Base-by-base conservation (phyloP, 1,140 invertebrate genomes). In the Microplitis demolitor region DNA sequence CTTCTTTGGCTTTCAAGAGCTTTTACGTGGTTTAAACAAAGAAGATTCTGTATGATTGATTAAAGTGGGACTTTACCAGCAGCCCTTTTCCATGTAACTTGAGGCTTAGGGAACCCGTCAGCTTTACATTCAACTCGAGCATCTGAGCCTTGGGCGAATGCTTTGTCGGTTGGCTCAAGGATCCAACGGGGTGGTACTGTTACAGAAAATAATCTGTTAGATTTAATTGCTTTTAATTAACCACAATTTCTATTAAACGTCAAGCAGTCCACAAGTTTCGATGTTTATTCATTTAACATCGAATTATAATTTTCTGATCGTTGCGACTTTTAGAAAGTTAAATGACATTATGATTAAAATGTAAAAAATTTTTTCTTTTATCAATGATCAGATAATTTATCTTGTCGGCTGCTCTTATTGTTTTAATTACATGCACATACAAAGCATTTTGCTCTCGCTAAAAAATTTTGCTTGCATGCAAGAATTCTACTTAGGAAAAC, bases 131-230 rank as follows among this genome's bases (percentile, higher is more conserved):
- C 95, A 77, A 98, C 92, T 82, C 95, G 92, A 71, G 96, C 96
- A 86, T 96, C 94, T 77, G 94, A 95, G 66, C 95, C 95, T 87
- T 98, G 94, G 78, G 96, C 95, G 88, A 98, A 97, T 83, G 95
- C 95, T 88, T 97, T 96, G 83, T 98, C 96, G 79, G 95, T 95
- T 16, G 97, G 97, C 87, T 98, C 96, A 78, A 97, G 90, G 83
- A 97, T 97, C 96, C 97, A 99, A 84, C 96, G 93, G 73, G 97
- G 97, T 76, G 97, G 96, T 79, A 98, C 97, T 98, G 89, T 78
- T 80, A 71, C 80, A 88, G 76, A 76, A 78, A 72, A 69, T 71
- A 77, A 74, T 58, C 50, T 71, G 66, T 76, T 72, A 77, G 72
- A 76, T 51, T 53, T 67, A 50, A 53, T 45, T 70, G 50, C 6